phyloP scores from a whole-genome alignment of 2,113 vertebrate genomes.

The Noctilio leporinus region DNA sequence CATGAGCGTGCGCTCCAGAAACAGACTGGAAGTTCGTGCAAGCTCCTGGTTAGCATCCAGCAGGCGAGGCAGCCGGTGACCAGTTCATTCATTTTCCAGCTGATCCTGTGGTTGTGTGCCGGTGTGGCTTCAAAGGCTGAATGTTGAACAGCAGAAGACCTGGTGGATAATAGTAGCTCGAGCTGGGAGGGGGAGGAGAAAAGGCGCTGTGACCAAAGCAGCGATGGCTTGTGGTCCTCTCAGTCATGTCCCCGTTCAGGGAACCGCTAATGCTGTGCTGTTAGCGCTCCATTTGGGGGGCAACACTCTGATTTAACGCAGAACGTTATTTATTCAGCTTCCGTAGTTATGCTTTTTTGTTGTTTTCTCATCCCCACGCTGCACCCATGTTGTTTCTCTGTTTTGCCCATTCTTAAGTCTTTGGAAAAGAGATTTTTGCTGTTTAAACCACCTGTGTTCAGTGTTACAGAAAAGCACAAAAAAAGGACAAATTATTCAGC shows the following conservation, averaged over 20 bases:
- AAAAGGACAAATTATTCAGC: not conserved
- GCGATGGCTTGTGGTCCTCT: not conserved
- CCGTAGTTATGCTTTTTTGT: not conserved
- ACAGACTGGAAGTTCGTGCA: fast-evolving
- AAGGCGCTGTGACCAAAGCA: not conserved
- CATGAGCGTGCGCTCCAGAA: fast-evolving
- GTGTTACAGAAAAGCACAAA: not conserved
- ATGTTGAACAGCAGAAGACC: not conserved
- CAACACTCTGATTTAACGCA: not conserved
- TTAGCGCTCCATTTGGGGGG: not conserved
- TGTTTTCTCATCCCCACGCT: not conserved
- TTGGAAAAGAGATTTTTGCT: not conserved
- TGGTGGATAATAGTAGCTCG: not conserved
- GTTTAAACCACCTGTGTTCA: not conserved
- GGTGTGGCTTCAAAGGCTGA: not conserved
- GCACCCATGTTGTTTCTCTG: not conserved
- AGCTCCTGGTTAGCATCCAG: not conserved
- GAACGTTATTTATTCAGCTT: not conserved
- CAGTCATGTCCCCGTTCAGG: fast-evolving
- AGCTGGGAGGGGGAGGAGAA: fast-evolving
- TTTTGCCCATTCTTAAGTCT: not conserved
- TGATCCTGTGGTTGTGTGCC: not conserved
- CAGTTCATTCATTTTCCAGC: not conserved
- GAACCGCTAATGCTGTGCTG: not conserved
- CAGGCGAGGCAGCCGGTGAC: fast-evolving